Evolutionary conservation across 2,888 invertebrate species (phyloP), one percentile per base, ranked within the genome.

Genomic region (Aricia artaxerxes): DNA sequence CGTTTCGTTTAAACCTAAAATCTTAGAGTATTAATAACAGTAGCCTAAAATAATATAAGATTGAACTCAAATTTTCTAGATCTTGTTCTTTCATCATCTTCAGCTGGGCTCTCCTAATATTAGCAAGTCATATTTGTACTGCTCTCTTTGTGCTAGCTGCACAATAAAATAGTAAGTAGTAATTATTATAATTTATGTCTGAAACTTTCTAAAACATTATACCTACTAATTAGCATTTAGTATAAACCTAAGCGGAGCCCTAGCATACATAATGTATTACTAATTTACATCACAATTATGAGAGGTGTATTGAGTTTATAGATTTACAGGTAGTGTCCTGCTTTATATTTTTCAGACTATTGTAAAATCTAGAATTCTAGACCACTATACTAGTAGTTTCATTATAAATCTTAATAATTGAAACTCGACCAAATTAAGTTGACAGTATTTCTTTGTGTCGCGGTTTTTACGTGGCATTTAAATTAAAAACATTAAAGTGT

Each of bases 211-310:
- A 69, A 69, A 38, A 69, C 69, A 38, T 69, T 69, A 31, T 2
- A 31, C n/a, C n/a, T n/a, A n/a, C 35, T 69, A 38, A 35, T 69
- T 69, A 69, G 69, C 64, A 61, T 61, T 38, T 69, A 69, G 69
- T 69, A 1, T 35, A 38, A 69, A 69, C 69, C 69, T 69, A 69
- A 69, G 69, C 69, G 13, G 64, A 64, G 31, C 64, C 31, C 69
- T 69, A 35, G 69, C 38, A 69, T 69, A 4, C 69, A 69, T 69
- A 38, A 69, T 69, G 69, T 69, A 69, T 35, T 69, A 35, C 35
- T 69, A 13, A 69, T 69, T 69, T 69, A 69, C 69, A 35, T 69
- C 13, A 69, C 69, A 69, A 69, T 13, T 35, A 69, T 35, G 35
- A 35, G 35, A 69, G 13, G 69, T 13, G 69, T 13, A 69, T 69